Base-by-base conservation (phyloP, 1,140 invertebrate species). In the Formica exsecta region DNA sequence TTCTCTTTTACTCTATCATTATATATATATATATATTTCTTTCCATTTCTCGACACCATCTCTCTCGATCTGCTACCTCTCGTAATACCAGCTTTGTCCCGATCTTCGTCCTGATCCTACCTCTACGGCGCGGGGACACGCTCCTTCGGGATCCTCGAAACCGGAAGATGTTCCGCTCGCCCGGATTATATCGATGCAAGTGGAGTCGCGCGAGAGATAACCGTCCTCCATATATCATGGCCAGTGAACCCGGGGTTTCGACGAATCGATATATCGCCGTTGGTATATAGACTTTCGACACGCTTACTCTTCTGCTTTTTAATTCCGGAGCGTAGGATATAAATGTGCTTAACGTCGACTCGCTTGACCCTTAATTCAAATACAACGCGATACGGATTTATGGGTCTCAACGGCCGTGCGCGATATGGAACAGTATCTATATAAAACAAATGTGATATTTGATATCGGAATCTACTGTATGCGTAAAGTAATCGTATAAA, bases 1-100 rank as follows among this genome's bases (percentile, higher is more conserved):
- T 29, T 38, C 25, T 51, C 65, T 29, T 51, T 75, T 48, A 48
- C 48, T 59, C 59, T 41, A 51, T 51, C 16, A 19, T 51, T 51
- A 16, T 51, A 51, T 25, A 59, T 4, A 59, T 59, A 9, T 76
- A 11, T 81, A 38, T 22, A 3, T 73, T 29, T 13, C 61, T 77
- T 32, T 62, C 62, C 54, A 51, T 86, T 54, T 79, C 81, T 80
- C 76, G 80, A 44, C 75, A 87, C 81, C 84, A 89, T 86, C 84
- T 91, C 85, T 87, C 86, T 91, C 85, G 89, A 92, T 91, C 87
- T 83, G 91, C 89, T 91, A 85, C 86, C 85, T 85, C 88, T 89
- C 73, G 83, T 90, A 90, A 90, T 89, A 88, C 89, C 87, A 66
- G 89, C 90, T 90, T 91, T 88, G 85, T 79, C 83, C 79, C 87